Conservation (phyloP, 2,888 invertebrate genomes). For the Agriopis aurantiaria region DNA sequence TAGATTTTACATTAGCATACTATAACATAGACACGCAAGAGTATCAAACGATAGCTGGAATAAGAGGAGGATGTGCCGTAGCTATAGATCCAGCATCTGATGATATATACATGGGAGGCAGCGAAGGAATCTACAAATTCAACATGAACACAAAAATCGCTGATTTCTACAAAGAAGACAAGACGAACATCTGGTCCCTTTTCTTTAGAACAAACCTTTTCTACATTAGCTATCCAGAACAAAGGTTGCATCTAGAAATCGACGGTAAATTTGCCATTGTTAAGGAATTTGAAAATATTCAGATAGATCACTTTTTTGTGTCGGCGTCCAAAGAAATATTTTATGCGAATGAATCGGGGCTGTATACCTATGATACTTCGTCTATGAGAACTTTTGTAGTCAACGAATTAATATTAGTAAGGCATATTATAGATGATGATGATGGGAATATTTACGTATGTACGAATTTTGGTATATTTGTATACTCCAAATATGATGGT, state of each 20-base stretch:
- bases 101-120: slow-evolving; percentile 70
- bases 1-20: slow-evolving; percentile 67
- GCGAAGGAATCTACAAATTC: slow-evolving; percentile 71
- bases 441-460: slow-evolving; percentile 64
- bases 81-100: slow-evolving; percentile 67
- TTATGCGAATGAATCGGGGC: slow-evolving; percentile 67
- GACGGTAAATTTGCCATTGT: slow-evolving; percentile 66
- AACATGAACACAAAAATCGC: slow-evolving; percentile 67
- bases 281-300: slow-evolving; percentile 65
- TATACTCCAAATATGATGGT: slow-evolving; percentile 46
- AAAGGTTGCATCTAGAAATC: slow-evolving; percentile 63
- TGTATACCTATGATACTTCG: slow-evolving; percentile 61
- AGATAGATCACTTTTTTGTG: slow-evolving; percentile 68
- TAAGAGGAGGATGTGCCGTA: slow-evolving; percentile 68
- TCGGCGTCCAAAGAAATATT: slow-evolving; percentile 53
- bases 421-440: slow-evolving; percentile 71
- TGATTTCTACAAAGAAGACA: slow-evolving; percentile 66
- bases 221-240: slow-evolving; percentile 72
- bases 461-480: slow-evolving; percentile 65
- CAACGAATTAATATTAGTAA: slow-evolving; percentile 60
- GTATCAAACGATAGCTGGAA: slow-evolving; percentile 61
- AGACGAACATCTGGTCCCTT: slow-evolving; percentile 68
- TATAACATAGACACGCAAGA: slow-evolving; percentile 62
- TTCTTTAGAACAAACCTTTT: slow-evolving; percentile 67
- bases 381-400: slow-evolving; percentile 48